Evolutionary conservation across 2,113 vertebrate genomes (phyloP), one percentile per base, ranked within the genome.

Genomic region (Porphyrio hochstetteri): DNA sequence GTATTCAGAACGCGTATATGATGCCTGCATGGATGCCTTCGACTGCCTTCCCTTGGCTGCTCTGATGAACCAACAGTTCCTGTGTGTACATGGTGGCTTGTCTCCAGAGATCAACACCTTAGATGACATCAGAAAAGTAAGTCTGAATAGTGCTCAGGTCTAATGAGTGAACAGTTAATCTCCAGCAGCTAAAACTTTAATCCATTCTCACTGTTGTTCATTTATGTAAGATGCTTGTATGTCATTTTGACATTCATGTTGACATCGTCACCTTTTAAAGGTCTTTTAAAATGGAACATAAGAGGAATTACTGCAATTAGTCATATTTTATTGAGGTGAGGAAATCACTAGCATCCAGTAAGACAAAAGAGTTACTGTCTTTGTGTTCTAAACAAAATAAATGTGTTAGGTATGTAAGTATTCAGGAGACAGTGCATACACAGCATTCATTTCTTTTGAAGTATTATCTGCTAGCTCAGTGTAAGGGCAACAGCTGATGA

Each of bases 61-160:
- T 52, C 98, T 99, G 97, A 99, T 99, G 99, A 99, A 99, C 97
- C 99, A 99, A 96, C 99, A 99, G 91, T 99, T 99, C 98, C 98
- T 99, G 93, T 99, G 99, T 95, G 99, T 99, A 88, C 99, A 99
- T 0, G 99, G 99, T 61, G 99, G 99, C 85, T 98, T 99, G 96
- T 99, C 99, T 95, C 99, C 99, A 29, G 99, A 99, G 98, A 99
- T 99, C 97, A 99, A 99, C 97, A 99, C 99, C 95, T 98, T 99
- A 95, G 99, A 99, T 94, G 99, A 99, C 97, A 99, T 99, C 98
- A 99, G 99, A 98, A 99, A 99, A 99, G 99, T 99, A 99, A 98
- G 99, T 99, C 90, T 75, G 90, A 50, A 36, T 50, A 77, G n/a
- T 75, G 38, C 67, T 87, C 16, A 53, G 44, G 33, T 53, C 60